phyloP scores from a whole-genome alignment of 2,113 vertebrate species.

The Percina caprodes region DNA sequence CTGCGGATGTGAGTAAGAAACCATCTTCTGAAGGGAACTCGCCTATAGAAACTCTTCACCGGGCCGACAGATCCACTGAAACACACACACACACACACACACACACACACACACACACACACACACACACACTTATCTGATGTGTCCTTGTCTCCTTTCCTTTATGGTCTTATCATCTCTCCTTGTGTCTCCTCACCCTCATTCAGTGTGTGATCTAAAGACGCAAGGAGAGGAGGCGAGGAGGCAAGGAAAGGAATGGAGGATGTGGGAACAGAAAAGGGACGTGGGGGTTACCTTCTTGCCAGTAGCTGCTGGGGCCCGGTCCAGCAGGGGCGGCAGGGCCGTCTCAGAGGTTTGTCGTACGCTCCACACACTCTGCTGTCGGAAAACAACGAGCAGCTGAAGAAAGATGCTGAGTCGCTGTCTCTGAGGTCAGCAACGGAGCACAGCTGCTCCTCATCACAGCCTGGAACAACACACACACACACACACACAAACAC shows the following conservation, averaged over 20 bases:
- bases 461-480: conserved; percentile 87
- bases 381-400: conserved; percentile 88
- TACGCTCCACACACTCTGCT: conserved; percentile 85
- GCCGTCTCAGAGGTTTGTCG: conserved; percentile 68
- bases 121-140: too few relatives aligned
- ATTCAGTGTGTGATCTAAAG: too few relatives aligned
- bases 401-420: conserved; percentile 68
- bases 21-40: conserved; percentile 89
- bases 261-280: too few relatives aligned
- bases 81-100: conserved; percentile 19
- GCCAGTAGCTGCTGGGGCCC: too few relatives aligned
- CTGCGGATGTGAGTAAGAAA: conserved; percentile 87
- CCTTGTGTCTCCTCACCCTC: too few relatives aligned
- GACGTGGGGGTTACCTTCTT: conserved; percentile 81
- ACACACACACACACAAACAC: too few relatives aligned
- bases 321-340: conserved; percentile 85
- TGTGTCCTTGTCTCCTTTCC: neutral
- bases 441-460: conserved; percentile 86
- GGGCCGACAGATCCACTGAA: conserved; percentile 82
- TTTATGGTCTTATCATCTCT: too few relatives aligned
- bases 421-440: conserved; percentile 82
- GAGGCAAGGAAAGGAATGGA: neutral
- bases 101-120: too few relatives aligned
- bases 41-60: conserved; percentile 91
- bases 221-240: too few relatives aligned